phyloP scores from a whole-genome alignment of 2,797 vertebrate genomes.

The Enteromius trimaculatus region DNA sequence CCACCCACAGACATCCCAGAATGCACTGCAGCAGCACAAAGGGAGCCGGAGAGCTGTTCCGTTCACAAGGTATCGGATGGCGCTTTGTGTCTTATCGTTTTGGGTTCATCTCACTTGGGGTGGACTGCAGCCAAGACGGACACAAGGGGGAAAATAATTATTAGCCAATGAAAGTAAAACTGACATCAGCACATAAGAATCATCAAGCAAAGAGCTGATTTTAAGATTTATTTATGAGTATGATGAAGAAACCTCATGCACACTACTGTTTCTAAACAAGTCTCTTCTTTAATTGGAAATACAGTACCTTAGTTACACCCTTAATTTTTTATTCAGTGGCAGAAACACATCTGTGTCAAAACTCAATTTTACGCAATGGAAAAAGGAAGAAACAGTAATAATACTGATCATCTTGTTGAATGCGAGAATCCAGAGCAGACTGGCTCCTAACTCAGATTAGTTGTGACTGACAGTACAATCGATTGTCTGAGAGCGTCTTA shows the following conservation, averaged over 20 bases:
- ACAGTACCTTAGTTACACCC: too few species aligned
- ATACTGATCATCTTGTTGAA: background rate
- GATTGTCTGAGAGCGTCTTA: slow-evolving; percentile 49
- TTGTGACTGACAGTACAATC: slow-evolving; percentile 44
- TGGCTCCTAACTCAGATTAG: background rate
- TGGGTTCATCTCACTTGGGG: slow-evolving; percentile 48
- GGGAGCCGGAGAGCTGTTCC: slow-evolving; percentile 45
- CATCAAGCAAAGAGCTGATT: background rate
- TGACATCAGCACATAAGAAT: background rate
- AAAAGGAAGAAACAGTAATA: too few species aligned
- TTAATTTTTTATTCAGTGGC: too few species aligned
- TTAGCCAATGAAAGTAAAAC: slow-evolving; percentile 5
- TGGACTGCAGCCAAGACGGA: slow-evolving; percentile 35
- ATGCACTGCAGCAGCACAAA: slow-evolving; percentile 51
- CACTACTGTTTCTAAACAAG: too few species aligned
- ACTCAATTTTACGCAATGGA: too few species aligned
- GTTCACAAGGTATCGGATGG: slow-evolving; percentile 61
- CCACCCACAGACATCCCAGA: slow-evolving; percentile 35
- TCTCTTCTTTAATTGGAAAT: too few species aligned
- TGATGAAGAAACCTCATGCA: background rate
- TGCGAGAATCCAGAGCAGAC: background rate
- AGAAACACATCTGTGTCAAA: too few species aligned
- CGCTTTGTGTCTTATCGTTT: slow-evolving; percentile 53
- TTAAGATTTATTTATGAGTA: background rate
- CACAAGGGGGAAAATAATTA: slow-evolving; percentile 34